phyloP scores from a whole-genome alignment of 2,888 invertebrate species.

The Calameuta pallipes region DNA sequence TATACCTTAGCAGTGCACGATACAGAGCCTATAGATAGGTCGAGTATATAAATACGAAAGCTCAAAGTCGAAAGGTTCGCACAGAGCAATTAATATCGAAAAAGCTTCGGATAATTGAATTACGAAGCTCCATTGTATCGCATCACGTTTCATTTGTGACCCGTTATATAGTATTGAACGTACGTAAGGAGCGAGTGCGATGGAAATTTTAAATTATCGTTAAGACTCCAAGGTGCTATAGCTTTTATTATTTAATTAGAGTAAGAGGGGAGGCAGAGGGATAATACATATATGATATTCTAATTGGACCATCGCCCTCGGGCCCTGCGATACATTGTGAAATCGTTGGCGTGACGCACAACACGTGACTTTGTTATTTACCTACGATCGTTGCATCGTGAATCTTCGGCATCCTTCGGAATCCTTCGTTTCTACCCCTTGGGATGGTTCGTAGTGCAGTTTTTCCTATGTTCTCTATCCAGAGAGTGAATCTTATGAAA shows the following conservation, averaged over 20 bases:
- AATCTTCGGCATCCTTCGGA: not conserved
- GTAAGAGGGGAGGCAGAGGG: not conserved
- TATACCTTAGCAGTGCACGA: not conserved
- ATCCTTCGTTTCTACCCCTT: not conserved
- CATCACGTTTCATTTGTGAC: constrained; percentile 39
- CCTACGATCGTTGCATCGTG: constrained; percentile 14
- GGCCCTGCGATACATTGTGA: constrained; percentile 45
- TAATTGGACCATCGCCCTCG: constrained; percentile 23
- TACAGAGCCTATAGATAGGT: not conserved
- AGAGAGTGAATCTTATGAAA: not conserved
- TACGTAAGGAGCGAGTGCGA: not conserved
- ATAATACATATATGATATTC: not conserved
- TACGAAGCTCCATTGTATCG: constrained; percentile 19
- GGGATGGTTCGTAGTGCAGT: not conserved
- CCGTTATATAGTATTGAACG: constrained; percentile 17
- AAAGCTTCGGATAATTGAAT: not conserved
- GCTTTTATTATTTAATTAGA: not conserved
- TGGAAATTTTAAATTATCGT: not conserved
- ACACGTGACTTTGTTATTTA: constrained; percentile 40
- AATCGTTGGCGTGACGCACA: constrained; percentile 55
- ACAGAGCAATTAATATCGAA: not conserved
- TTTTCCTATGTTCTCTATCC: not conserved
- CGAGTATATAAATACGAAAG: not conserved
- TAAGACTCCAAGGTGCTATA: not conserved
- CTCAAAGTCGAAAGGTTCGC: not conserved